phyloP scores from a whole-genome alignment of 2,797 vertebrate species.

The Miopithecus talapoin region DNA sequence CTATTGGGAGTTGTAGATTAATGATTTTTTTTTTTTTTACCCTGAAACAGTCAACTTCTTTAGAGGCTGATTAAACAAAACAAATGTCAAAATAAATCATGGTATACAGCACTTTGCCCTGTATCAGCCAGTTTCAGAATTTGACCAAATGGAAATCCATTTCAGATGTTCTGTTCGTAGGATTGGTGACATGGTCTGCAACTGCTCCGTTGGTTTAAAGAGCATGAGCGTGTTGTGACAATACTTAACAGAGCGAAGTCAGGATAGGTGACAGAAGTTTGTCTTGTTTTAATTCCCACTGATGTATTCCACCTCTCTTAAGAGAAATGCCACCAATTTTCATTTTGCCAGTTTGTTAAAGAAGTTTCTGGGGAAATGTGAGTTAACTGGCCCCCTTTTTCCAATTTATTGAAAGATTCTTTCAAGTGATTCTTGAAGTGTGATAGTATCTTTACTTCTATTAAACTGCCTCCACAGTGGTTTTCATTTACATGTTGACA shows the following conservation, averaged over 20 bases:
- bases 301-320: not conserved
- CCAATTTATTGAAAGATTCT: not conserved
- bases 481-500: not conserved
- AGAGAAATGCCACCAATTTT: not conserved
- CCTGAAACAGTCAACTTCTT: not conserved
- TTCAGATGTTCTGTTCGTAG: not conserved
- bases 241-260: not conserved
- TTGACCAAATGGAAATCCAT: not conserved
- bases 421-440: not conserved
- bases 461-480: not conserved
- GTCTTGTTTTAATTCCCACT: conserved; percentile 13
- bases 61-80: not conserved
- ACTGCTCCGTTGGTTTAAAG: not conserved
- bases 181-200: not conserved
- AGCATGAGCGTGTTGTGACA: not conserved
- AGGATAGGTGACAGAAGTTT: not conserved
- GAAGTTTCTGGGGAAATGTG: not conserved
- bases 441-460: not conserved
- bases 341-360: not conserved
- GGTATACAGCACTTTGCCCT: not conserved
- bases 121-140: not conserved
- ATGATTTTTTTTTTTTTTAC: conserved; percentile 17
- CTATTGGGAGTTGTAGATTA: not conserved
- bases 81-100: not conserved
- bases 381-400: not conserved